These are phyloP conservation scores for Serrognathus titanus DNA, from an alignment of 2,888 invertebrate genomes.

Conservation along the genomic window DNA sequence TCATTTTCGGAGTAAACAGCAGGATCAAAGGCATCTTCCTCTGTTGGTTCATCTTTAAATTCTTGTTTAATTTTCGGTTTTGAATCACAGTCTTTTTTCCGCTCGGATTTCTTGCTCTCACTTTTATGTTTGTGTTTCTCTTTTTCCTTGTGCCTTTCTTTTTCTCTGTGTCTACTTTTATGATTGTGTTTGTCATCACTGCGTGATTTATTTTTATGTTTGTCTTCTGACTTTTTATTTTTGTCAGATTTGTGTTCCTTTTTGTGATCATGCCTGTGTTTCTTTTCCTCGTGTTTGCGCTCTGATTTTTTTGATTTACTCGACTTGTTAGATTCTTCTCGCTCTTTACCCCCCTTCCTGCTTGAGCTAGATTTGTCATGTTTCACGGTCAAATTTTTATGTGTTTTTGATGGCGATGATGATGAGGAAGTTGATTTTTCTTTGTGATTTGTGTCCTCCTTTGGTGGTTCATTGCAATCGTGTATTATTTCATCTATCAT, in stretches of 20 bases:
- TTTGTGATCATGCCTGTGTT: slow-evolving; percentile 45
- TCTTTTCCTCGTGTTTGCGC: slow-evolving; percentile 26
- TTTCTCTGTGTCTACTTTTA: slow-evolving; percentile 28
- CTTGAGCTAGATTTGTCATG: slow-evolving; percentile 16
- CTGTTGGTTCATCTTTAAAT: background rate
- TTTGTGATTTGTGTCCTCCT: background rate
- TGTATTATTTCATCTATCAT: slow-evolving; percentile 47
- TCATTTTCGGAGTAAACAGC: slow-evolving; percentile 39
- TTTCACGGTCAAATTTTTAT: slow-evolving; percentile 18
- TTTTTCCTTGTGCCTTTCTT: slow-evolving; percentile 31
- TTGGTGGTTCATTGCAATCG: slow-evolving; percentile 18
- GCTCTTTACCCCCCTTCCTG: background rate
- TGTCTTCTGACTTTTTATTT: slow-evolving; percentile 20
- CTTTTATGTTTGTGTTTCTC: slow-evolving; percentile 17
- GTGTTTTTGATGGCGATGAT: background rate
- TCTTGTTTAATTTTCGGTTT: background rate
- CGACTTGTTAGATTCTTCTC: slow-evolving; percentile 11
- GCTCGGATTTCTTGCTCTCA: slow-evolving; percentile 7
- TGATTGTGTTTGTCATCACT: slow-evolving; percentile 32
- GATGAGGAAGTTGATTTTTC: slow-evolving; percentile 2
- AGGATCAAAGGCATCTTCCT: background rate
- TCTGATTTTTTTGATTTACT: slow-evolving; percentile 8
- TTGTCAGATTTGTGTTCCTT: slow-evolving; percentile 31
- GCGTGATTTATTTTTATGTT: slow-evolving; percentile 21
- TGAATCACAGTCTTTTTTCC: background rate